Base-by-base conservation (phyloP, 2,797 vertebrate species). In the Aotus griseimembra region DNA sequence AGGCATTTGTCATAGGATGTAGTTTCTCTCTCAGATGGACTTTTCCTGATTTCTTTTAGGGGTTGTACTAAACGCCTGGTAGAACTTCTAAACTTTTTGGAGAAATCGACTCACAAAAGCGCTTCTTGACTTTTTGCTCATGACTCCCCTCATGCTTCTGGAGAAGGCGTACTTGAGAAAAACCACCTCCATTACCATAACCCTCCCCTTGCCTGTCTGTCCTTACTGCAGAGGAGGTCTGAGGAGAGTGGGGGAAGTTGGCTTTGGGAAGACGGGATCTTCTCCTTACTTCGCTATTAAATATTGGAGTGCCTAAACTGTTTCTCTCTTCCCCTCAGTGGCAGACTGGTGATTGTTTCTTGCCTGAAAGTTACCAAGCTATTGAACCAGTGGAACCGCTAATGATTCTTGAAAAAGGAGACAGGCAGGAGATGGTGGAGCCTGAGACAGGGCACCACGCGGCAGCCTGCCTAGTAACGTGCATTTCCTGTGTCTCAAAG, bases 11-110 rank as follows among this genome's bases (percentile, higher is more conserved):
- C 33, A 88, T 1, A 61, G 19, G n/a, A 41, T 75, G 3, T 9
- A 36, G 4, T 41, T 87, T 73, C 46, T 76, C 81, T 81, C 64
- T 95, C 46, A 93, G 9, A 88, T 67, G 33, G 28, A 22, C 17
- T 48, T 88, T 57, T 77, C 39, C 12, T 64, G 15, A n/a, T 84
- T 92, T 55, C 24, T 84, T 92, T 55, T 33, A 82, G 58, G 36
- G 57, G 24, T 39, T 85, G 4, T 41, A n/a, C 15, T n/a, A 58
- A 28, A 75, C 1, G 26, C 19, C 19, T 4, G 1, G 75, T 24
- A 24, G 48, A 90, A 14, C 24, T 28, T 94, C 22, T 17, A 84
- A 41, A 44, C 1, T 13, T 50, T n/a, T 70, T 39, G 30, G 64
- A 41, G 4, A 14, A 58, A 20, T 0, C 12, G 41, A 58, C 52